phyloP scores from a whole-genome alignment of 2,113 vertebrate species.

The Stomatorhinus ivindoensis region DNA sequence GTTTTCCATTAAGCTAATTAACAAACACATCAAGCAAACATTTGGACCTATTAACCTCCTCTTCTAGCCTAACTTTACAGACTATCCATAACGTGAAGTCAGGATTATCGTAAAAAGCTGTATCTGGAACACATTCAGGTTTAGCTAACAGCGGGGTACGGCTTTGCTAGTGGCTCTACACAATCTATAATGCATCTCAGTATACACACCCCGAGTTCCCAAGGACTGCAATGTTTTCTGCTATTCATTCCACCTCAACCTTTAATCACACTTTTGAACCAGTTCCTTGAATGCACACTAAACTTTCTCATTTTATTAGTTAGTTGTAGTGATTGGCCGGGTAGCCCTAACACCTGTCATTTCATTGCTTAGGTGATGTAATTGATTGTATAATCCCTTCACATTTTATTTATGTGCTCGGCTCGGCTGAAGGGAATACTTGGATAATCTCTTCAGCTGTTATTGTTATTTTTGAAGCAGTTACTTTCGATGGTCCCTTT shows the following conservation, averaged over 20 bases:
- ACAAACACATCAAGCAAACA: not conserved
- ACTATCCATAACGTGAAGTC: not conserved
- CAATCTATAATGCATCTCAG: not conserved
- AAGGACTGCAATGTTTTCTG: not conserved
- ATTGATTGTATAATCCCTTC: not conserved
- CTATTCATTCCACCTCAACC: not conserved
- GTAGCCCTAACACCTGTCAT: not conserved
- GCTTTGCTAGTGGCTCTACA: not conserved
- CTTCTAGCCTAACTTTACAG: not conserved
- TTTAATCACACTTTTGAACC: not conserved
- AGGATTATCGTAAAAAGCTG: not conserved
- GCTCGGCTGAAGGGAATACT: not conserved
- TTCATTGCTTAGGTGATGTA: not conserved
- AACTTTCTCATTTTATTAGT: not conserved
- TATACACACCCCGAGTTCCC: not conserved
- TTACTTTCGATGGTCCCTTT: not conserved
- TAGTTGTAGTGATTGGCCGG: not conserved
- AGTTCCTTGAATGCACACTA: not conserved
- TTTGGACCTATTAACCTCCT: not conserved
- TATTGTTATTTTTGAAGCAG: not conserved
- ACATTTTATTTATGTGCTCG: not conserved
- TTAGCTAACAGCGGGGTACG: not conserved
- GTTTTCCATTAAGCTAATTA: not conserved
- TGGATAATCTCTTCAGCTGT: not conserved
- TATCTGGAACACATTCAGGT: not conserved